Evolutionary conservation across 2,113 vertebrate genomes (phyloP).

Genomic region (Pteropus alecto): DNA sequence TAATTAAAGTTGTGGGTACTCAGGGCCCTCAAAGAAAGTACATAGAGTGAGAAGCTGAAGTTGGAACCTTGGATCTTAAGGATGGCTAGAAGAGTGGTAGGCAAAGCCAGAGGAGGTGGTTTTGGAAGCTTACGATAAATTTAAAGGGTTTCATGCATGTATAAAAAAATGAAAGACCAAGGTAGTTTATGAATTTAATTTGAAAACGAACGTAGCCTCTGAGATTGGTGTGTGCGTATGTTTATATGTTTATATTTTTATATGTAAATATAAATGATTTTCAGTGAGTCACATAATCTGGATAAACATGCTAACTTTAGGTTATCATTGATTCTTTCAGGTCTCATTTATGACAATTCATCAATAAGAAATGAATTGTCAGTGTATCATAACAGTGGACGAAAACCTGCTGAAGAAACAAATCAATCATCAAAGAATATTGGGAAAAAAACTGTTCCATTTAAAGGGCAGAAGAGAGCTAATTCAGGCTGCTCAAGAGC

Average conservation of each 20-base stretch:
- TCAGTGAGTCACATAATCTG: background rate
- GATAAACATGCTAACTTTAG: slow-evolving; percentile 37
- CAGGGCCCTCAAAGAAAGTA: background rate
- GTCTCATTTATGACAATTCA: slow-evolving; percentile 41
- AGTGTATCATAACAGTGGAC: background rate
- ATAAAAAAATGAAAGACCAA: background rate
- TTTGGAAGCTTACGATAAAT: background rate
- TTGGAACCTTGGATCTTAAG: background rate
- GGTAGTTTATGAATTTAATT: background rate
- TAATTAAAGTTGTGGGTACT: slow-evolving; percentile 1
- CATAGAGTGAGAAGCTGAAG: background rate
- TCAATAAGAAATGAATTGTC: slow-evolving; percentile 42
- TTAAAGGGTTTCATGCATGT: background rate
- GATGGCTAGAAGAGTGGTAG: background rate
- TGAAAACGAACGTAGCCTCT: background rate
- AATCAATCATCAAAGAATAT: slow-evolving; percentile 40
- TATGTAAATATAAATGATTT: slow-evolving; percentile 13
- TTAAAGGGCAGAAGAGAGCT: slow-evolving; percentile 40
- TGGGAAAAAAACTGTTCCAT: background rate
- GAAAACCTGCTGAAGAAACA: slow-evolving; percentile 34
- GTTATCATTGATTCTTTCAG: slow-evolving; percentile 53
- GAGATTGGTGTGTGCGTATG: background rate
- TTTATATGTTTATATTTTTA: background rate
- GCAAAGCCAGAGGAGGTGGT: background rate
- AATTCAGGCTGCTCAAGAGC: background rate